Evolutionary conservation across 2,888 invertebrate genomes (phyloP), one percentile per base, ranked within the genome.

Genomic region (Keiferia lycopersicella): DNA sequence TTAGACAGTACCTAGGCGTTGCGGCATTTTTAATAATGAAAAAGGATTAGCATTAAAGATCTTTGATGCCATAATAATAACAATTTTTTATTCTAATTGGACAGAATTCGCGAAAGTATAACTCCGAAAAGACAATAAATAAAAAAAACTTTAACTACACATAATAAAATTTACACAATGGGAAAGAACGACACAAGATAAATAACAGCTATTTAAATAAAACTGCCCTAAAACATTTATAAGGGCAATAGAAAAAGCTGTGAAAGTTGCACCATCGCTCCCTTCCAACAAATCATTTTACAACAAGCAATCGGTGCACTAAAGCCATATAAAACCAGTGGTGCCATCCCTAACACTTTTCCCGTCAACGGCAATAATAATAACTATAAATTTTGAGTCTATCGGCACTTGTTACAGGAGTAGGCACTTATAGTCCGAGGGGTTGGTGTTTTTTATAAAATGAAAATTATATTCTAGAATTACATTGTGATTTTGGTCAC

Each of bases 251-350:
- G 72, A 77, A 78, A 74, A 26, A 74, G 79, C 72, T 73, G 72
- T 71, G 71, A 71, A 77, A 77, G 71, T 75, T 76, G 65, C 59
- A 63, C 67, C 64, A 61, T 66, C 12, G 16, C 7, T 70, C 76
- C 81, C 81, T 78, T 67, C 61, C 73, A 73, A 84, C 84, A 84
- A 86, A 87, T 87, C 83, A 85, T 82, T 85, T 87, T 83, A 82
- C 79, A 77, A 80, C 83, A 76, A 67, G 71, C 74, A 71, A 76
- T 76, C 74, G 75, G 71, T 74, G 72, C 69, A 79, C 79, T 77
- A 76, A 83, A 81, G 83, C 75, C 78, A 82, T 78, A 84, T 82
- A 84, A 83, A 82, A 57, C 83, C 78, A 77, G 80, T 80, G 80
- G 62, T 53, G 53, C 11, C 20, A 53, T 12, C 34, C 39, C 68